Evolutionary conservation across 2,888 invertebrate species (phyloP), one percentile per base, ranked within the genome.

Genomic region (Diabrotica balteata): DNA sequence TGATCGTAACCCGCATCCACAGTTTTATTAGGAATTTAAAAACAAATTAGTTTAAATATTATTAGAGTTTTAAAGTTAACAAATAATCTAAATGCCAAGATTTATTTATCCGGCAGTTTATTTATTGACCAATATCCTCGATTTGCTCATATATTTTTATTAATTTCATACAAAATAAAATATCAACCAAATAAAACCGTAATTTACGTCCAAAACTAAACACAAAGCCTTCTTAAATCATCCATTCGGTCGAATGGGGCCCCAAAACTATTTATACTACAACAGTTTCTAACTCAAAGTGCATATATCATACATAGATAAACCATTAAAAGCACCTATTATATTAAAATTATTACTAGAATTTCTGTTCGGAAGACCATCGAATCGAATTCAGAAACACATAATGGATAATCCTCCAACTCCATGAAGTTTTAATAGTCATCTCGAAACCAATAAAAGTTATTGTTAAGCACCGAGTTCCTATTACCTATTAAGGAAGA

Each of bases 341-440:
- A 50, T 42, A 43, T 32, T 49, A 49, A 59, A 59, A 59, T 59
- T 59, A 59, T 50, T 59, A 50, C 50, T 49, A 42, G 50, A 59
- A 59, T 59, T 11, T 54, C 49, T 47, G 8, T 62, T 53, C 10
- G 4, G 42, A 43, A 47, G 43, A 45, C 22, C n/a, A 45, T 44
- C 64, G 8, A 58, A 50, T 64, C 32, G 59, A 50, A 59, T 52
- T n/a, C 51, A 8, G 43, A 47, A 59, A 52, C 64, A 64, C 32
- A 32, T 32, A 32, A 32, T 32, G 32, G 32, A 32, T 32, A 32
- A 32, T 32, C 32, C 32, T 32, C 32, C 32, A 60, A 65, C 54
- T 59, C 44, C 59, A 59, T 64, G 54, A 59, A 65, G 52, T 65
- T 59, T 55, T 54, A 54, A 65, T 63, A 54, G 59, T 46, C 49